These are phyloP conservation scores for Rhabdophis nuchalis DNA, from an alignment of 2,797 vertebrate genomes.

Conservation along the genomic window DNA sequence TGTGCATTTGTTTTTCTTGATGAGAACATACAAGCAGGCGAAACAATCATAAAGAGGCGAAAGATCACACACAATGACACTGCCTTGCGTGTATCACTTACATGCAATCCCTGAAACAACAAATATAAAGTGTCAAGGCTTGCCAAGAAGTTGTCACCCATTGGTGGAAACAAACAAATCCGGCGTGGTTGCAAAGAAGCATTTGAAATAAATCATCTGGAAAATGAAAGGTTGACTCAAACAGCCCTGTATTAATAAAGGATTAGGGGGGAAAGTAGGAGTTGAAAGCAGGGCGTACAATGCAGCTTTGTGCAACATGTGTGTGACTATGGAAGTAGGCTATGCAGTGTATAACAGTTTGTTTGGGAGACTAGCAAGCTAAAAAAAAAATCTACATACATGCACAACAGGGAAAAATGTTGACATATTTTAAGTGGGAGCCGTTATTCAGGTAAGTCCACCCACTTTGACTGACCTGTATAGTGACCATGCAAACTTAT, in stretches of 20 bases:
- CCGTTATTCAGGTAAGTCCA: neutral
- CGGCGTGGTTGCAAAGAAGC: conserved; percentile 1
- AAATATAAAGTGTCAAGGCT: conserved; percentile 48
- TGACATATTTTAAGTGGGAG: neutral
- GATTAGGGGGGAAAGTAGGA: conserved; percentile 29
- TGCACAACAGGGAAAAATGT: neutral
- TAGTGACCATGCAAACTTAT: neutral
- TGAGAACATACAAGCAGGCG: neutral
- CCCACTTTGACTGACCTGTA: neutral
- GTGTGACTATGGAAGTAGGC: neutral
- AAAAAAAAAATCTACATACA: neutral
- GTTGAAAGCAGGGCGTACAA: neutral
- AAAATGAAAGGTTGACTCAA: neutral
- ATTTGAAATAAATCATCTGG: conserved; percentile 19
- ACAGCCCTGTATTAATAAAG: conserved; percentile 16
- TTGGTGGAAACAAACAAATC: conserved; percentile 23
- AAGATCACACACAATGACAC: conserved; percentile 46
- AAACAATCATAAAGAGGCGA: conserved; percentile 45
- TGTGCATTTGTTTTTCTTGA: neutral
- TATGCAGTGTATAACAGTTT: neutral
- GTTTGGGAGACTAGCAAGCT: neutral
- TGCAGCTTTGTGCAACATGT: neutral
- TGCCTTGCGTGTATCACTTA: conserved; percentile 44
- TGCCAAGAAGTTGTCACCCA: conserved; percentile 25
- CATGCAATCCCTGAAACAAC: conserved; percentile 47